Percentiles rank a stretch among this genome's conserved stretches.
Conservation (phyloP, 2,888 invertebrate species). For the Orgyia antiqua region DNA sequence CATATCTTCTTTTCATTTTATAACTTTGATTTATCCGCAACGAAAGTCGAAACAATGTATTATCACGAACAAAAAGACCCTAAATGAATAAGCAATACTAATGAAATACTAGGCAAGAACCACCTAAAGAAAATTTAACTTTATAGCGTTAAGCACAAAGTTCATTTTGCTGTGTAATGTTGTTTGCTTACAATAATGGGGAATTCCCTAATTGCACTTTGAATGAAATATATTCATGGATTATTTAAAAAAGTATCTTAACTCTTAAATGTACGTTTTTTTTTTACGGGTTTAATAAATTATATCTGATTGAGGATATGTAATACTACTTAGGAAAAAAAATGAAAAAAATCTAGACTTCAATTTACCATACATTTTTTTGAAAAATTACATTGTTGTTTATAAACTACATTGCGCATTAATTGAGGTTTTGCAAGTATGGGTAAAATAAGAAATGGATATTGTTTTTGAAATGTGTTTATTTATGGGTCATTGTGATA, state of each 20-base stretch:
- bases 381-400: conserved; percentile 27
- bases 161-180: no score
- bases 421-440: conserved; percentile 15
- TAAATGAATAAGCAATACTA: no score
- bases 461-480: conserved; percentile 21
- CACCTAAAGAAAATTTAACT: no score
- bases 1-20: no score
- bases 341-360: conserved; percentile 27
- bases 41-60: no score
- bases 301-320: conserved; percentile 22
- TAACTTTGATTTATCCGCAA: no score
- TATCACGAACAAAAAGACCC: no score
- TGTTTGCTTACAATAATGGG: no score
- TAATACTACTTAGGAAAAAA: conserved; percentile 27
- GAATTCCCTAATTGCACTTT: no score
- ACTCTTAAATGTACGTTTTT: conserved; percentile 23
- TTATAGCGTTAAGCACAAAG: no score
- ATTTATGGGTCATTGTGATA: conserved; percentile 30
- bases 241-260: conserved; percentile 3
- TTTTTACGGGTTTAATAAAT: conserved; percentile 23
- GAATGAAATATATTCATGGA: no score
- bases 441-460: conserved; percentile 27
- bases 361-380: conserved; percentile 18
- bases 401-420: conserved; percentile 32
- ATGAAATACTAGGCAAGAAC: no score